Evolutionary conservation across 2,797 vertebrate species (phyloP), one percentile per base, ranked within the genome.

Genomic region (Amblyraja radiata): DNA sequence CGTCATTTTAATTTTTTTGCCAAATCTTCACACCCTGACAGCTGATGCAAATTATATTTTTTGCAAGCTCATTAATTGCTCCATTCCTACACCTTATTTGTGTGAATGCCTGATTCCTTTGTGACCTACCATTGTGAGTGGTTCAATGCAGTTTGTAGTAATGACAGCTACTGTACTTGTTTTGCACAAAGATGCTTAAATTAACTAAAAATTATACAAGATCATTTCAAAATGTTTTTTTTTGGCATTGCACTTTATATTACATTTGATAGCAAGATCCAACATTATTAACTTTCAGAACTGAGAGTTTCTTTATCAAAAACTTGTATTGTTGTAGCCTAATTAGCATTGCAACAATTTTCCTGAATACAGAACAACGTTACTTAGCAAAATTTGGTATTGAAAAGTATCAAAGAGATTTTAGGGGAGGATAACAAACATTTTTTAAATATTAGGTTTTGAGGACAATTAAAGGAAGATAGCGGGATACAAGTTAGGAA

Each of bases 11-110:
- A 71, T 46, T 25, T 73, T 46, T 71, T 21, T 73, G 18, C 36
- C 39, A 16, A 90, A 6, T 46, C 21, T 73, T 16, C 61, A 63
- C 73, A 46, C 88, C 46, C n/a, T 5, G 23, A 21, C 68, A 73
- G 88, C 36, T 90, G 65, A 90, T 90, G n/a, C 63, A 25, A 13
- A 39, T 73, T 91, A 46, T 91, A 73, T 46, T 91, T 71, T 91
- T 46, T 91, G 65, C 68, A 39, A 28, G 65, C 88, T 91, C 21
- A 91, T 74, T 91, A 91, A 91, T 73, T 91, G 18, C 32, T 91
- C 36, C 68, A 39, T 91, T 91, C 32, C 46, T 39, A 23, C 32
- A 39, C 88, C 65, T 39, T 91, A 73, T 73, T 46, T 91, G 73
- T 46, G 23, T 73, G 68, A 65, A 25, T 91, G 88, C 21, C 68